A percentile compares a stretch with the other conserved stretches of the same genome.
These are phyloP conservation scores for Leptopilina drosophilae DNA, from an alignment of 2,888 invertebrate genomes.

Conservation along the genomic window DNA sequence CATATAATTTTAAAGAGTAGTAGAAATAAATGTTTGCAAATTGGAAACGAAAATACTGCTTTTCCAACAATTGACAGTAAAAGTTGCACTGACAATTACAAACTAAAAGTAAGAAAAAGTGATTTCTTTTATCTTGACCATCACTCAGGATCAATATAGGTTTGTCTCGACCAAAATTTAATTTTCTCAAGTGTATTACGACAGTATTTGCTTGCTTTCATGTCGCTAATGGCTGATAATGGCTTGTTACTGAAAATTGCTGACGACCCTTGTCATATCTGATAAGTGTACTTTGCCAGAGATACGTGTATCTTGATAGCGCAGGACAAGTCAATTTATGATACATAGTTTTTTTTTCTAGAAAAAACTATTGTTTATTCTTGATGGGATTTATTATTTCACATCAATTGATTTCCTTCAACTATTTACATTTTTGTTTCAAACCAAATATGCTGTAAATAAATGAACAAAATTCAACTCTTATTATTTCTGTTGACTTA, in stretches of 20 bases:
- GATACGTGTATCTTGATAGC: not conserved
- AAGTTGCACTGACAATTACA: too few relatives aligned
- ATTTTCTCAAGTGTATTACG: constrained; percentile 29
- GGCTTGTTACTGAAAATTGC: constrained; percentile 30
- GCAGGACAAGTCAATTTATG: not conserved
- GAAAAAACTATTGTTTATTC: too few relatives aligned
- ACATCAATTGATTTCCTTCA: too few relatives aligned
- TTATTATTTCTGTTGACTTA: too few relatives aligned
- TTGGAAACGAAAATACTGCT: too few relatives aligned
- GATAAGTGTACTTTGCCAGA: not conserved
- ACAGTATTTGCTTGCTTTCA: constrained; percentile 30
- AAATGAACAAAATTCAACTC: too few relatives aligned
- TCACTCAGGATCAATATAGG: not conserved
- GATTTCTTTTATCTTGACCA: not conserved
- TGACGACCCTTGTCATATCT: not conserved
- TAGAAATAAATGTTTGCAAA: too few relatives aligned
- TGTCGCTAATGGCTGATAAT: constrained; percentile 31
- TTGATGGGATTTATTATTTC: too few relatives aligned
- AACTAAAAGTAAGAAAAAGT: not conserved
- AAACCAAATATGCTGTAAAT: too few relatives aligned
- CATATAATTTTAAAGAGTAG: too few relatives aligned
- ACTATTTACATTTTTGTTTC: too few relatives aligned
- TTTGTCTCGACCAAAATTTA: constrained; percentile 23
- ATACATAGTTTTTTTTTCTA: not conserved
- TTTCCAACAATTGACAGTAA: too few relatives aligned